A percentile compares a stretch with the other conserved stretches of the same genome.
These are phyloP conservation scores for Epirrhoe alternata DNA, from an alignment of 2,888 invertebrate species.

Conservation along the genomic window DNA sequence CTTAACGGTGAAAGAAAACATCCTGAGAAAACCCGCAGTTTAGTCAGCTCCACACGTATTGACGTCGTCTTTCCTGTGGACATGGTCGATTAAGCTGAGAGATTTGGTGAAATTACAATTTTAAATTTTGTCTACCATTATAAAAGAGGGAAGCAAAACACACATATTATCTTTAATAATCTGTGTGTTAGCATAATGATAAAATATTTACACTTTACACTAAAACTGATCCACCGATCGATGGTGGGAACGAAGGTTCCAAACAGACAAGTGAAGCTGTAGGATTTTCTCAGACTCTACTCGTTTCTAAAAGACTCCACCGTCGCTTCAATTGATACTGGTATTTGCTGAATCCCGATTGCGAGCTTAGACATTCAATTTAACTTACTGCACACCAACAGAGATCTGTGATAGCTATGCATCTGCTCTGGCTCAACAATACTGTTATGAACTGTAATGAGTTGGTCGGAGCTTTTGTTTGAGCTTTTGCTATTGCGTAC, in stretches of 20 bases:
- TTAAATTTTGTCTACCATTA: background rate
- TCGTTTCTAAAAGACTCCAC: conserved; percentile 35
- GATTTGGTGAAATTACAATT: too few species aligned
- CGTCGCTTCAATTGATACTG: conserved; percentile 68
- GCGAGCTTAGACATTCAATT: conserved; percentile 78
- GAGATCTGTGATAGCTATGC: conserved; percentile 63
- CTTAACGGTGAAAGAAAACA: too few species aligned
- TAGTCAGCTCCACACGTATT: too few species aligned
- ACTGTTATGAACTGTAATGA: conserved; percentile 27
- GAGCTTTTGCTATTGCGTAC: conserved; percentile 1
- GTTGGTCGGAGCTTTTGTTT: conserved; percentile 18
- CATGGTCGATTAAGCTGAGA: too few species aligned
- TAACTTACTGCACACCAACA: conserved; percentile 71
- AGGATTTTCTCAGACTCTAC: conserved; percentile 71
- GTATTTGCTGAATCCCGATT: conserved; percentile 76
- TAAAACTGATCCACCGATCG: conserved; percentile 40
- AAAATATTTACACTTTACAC: conserved; percentile 31
- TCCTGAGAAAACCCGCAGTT: too few species aligned
- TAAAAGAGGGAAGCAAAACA: background rate
- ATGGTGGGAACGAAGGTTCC: conserved; percentile 44
- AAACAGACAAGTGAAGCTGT: conserved; percentile 56
- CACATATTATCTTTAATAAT: background rate
- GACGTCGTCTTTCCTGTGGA: too few species aligned
- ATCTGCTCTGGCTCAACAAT: conserved; percentile 47
- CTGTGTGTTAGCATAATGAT: background rate